phyloP scores from a whole-genome alignment of 2,888 invertebrate species.

The Diplazon laetatorius region DNA sequence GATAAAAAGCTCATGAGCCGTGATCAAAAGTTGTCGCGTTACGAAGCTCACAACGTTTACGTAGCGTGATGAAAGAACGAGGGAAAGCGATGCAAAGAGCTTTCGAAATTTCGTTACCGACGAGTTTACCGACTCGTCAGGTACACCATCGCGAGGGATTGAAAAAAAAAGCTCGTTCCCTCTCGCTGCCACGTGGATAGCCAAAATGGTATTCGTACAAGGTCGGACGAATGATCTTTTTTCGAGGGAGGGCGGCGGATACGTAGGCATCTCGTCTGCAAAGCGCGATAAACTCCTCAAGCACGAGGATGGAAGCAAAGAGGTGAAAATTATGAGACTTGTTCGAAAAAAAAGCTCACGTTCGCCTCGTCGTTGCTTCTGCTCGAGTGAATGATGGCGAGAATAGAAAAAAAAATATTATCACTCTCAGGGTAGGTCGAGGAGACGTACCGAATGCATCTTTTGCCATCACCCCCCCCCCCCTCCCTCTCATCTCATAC shows the following conservation, averaged over 20 bases:
- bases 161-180: conserved; percentile 42
- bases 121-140: conserved; percentile 20
- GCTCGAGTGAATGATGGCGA: conserved; percentile 31
- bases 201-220: conserved; percentile 2
- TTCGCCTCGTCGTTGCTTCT: conserved; percentile 30
- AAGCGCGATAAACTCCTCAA: conserved; percentile 58
- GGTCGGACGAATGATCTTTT: conserved; percentile 49
- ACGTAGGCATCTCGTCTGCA: conserved; percentile 51
- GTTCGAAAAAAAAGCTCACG: conserved; percentile 53
- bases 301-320: conserved; percentile 42
- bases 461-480: conserved; percentile 40
- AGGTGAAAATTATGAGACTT: conserved; percentile 54
- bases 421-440: conserved; percentile 9
- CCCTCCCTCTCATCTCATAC: too few species aligned
- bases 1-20: too few species aligned
- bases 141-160: conserved; percentile 13
- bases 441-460: conserved; percentile 44
- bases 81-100: conserved; percentile 6
- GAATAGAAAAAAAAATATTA: conserved; percentile 41
- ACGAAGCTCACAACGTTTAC: too few species aligned
- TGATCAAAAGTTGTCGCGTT: neutral
- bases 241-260: too few species aligned
- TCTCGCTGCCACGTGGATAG: neutral
- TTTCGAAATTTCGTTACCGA: conserved; percentile 21
- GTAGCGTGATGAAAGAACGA: neutral